Evolutionary conservation across 2,888 invertebrate species (phyloP).

Genomic region (Callinectes sapidus): DNA sequence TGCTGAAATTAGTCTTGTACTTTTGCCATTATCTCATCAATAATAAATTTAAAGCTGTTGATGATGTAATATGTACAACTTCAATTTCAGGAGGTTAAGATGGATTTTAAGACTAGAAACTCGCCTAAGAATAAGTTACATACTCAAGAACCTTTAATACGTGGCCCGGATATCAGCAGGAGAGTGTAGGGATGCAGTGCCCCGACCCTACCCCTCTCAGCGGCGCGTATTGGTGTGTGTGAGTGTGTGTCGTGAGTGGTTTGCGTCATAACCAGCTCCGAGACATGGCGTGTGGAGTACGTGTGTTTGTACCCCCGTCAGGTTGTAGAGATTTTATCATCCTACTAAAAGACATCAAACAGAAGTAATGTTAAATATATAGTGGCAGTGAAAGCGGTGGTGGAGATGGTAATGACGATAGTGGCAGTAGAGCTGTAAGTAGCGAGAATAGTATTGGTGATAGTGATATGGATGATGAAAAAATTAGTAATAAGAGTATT

Average conservation of each 20-base stretch:
- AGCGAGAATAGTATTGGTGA: not conserved
- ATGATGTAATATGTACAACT: no score
- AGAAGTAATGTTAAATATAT: not conserved
- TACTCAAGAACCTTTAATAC: no score
- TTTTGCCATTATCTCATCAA: no score
- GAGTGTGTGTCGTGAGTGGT: not conserved
- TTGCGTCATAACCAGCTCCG: not conserved
- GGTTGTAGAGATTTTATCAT: not conserved
- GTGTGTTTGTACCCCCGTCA: not conserved
- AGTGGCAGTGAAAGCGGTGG: not conserved
- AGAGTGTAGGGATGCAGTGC: not conserved
- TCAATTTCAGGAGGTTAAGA: no score
- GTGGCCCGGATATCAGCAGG: not conserved
- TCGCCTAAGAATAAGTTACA: no score
- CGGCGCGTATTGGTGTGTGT: not conserved
- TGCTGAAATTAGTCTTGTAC: no score
- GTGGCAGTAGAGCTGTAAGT: not conserved
- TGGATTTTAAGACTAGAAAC: no score
- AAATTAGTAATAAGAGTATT: not conserved
- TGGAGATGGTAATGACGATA: not conserved
- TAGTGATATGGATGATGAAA: not conserved
- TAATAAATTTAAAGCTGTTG: no score
- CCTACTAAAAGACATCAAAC: not conserved
- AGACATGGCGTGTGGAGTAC: not conserved
- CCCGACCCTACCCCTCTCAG: not conserved